Conservation (phyloP, 1,140 invertebrate species). For the Platorchestia sp. region DNA sequence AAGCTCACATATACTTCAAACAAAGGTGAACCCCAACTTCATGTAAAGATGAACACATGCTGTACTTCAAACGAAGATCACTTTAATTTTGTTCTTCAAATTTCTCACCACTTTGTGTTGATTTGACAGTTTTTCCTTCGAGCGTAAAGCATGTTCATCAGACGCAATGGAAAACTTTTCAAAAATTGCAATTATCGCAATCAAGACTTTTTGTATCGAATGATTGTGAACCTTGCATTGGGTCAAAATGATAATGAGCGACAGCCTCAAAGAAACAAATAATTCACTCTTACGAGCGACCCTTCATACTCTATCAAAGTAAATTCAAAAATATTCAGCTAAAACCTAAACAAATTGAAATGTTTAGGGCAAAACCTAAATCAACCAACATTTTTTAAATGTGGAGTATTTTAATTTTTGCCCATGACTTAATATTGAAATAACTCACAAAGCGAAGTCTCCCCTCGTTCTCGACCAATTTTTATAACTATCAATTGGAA, state of each 20-base stretch:
- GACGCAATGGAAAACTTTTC: neutral
- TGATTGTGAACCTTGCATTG: neutral
- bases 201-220: neutral
- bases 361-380: too few relatives aligned
- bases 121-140: neutral
- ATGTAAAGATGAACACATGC: too few relatives aligned
- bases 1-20: neutral
- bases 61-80: neutral
- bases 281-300: neutral
- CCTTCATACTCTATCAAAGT: neutral
- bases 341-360: too few relatives aligned
- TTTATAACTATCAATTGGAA: too few relatives aligned
- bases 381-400: too few relatives aligned
- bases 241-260: neutral
- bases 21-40: too few relatives aligned
- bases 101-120: neutral
- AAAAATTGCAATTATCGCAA: neutral
- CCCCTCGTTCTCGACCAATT: too few relatives aligned
- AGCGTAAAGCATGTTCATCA: neutral
- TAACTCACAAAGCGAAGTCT: too few relatives aligned
- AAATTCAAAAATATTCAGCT: too few relatives aligned
- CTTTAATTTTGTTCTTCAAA: neutral
- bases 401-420: too few relatives aligned
- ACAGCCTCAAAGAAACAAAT: too few relatives aligned
- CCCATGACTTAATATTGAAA: too few relatives aligned